Evolutionary conservation across 2,113 vertebrate species (phyloP), one percentile per base, ranked within the genome.

Genomic region (Oostethus manadensis): DNA sequence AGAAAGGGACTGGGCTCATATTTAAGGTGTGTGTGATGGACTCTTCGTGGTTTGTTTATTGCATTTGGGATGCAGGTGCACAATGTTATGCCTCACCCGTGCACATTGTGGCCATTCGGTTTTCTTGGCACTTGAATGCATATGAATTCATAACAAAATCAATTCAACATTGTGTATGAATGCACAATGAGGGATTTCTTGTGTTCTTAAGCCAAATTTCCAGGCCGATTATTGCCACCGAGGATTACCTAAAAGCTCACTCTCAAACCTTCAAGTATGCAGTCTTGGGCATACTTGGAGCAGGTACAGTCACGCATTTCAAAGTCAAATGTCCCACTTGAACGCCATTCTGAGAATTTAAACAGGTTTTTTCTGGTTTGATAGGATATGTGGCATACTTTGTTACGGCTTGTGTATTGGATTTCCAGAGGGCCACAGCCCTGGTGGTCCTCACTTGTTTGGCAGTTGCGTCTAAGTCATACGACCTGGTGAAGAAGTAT

Each of bases 331-430:
- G 22, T 42, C 60, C 29, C 3, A 51, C 53, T 35, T 20, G 10
- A 51, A 38, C 38, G 14, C 9, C 2, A 33, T 35, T 54, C 26
- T 53, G 26, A 13, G 26, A 33, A 4, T 16, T 18, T 53, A 4
- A 33, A 33, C 7, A 1, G 1, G 33, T 64, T 18, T 22, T 49
- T 73, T 62, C 58, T 10, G 72, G 78, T 61, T 63, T 22, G 46
- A 11, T 70, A 99, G 95, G 90, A 6, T 98, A 91, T 55, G 33
- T 91, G 40, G 92, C 88, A 16, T 98, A 92, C 77, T 90, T 98
- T 65, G 87, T 94, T 51, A 72, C 71, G 0, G 95, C 97, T 50
- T 97, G 96, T 70, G 88, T 91, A 40, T 74, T 96, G 81, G 63
- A 93, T 72, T 91, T 98, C 76, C 80, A 91, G 51, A 89, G 92